phyloP scores from a whole-genome alignment of 1,140 invertebrate species.

The Rhopalosiphum maidis region DNA sequence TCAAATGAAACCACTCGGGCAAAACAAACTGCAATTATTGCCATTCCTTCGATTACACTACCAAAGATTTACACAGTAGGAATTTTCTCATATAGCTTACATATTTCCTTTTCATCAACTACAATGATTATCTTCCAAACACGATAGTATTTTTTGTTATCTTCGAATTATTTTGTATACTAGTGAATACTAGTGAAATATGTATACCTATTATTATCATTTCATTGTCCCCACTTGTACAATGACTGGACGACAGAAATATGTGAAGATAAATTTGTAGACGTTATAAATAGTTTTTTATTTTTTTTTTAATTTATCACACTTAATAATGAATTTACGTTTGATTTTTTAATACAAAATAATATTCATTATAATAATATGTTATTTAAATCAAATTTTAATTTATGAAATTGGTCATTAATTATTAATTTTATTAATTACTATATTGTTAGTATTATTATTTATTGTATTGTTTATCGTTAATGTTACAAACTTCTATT shows the following conservation, averaged over 20 bases:
- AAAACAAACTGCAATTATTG: slow-evolving; percentile 17
- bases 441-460: no score
- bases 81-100: background rate
- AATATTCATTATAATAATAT: background rate
- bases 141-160: background rate
- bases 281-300: background rate
- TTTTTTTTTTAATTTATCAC: background rate
- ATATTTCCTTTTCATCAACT: background rate
- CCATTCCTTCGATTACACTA: slow-evolving; percentile 1
- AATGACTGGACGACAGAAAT: background rate
- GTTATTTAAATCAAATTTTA: no score
- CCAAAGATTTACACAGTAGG: background rate
- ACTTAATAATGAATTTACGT: background rate
- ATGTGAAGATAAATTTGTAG: background rate
- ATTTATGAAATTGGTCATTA: no score
- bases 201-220: background rate
- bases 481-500: no score
- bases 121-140: background rate
- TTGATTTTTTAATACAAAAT: background rate
- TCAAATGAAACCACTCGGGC: background rate
- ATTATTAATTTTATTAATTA: no score
- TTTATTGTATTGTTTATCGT: no score
- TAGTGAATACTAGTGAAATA: rapidly evolving
- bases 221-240: background rate
- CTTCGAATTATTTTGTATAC: background rate